These are phyloP conservation scores for Tonatia bakeri DNA, from an alignment of 2,113 vertebrate genomes.

Conservation along the genomic window DNA sequence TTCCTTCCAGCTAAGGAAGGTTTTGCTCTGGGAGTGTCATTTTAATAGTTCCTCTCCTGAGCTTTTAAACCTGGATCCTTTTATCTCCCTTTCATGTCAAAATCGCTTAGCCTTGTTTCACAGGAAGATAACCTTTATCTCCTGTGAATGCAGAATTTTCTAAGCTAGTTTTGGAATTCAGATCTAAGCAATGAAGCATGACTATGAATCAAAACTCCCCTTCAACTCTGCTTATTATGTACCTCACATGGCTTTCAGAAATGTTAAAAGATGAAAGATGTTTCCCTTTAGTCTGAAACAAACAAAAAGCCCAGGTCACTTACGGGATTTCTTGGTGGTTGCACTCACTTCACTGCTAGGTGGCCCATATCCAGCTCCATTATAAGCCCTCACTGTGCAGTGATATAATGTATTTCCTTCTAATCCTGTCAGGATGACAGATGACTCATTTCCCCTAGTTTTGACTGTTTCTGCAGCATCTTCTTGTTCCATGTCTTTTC, in stretches of 20 bases:
- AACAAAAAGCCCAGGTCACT: conserved; percentile 70
- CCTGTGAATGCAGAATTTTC: conserved; percentile 55
- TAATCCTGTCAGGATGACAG: conserved; percentile 87
- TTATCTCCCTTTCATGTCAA: conserved; percentile 65
- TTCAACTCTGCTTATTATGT: conserved; percentile 18
- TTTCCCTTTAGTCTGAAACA: conserved; percentile 29
- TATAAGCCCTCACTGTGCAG: conserved; percentile 92
- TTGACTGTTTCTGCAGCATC: conserved; percentile 87
- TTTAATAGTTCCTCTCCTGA: conserved; percentile 63
- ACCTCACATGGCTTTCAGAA: not conserved
- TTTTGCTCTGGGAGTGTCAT: conserved; percentile 41
- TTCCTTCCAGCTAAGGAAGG: conserved; percentile 4
- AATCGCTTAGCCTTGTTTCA: conserved; percentile 66
- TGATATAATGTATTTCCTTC: conserved; percentile 92
- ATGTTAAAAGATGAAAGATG: not conserved
- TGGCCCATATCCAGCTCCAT: conserved; percentile 94
- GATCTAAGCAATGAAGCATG: conserved; percentile 46
- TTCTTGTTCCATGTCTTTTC: conserved; percentile 92
- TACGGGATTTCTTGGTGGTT: conserved; percentile 92
- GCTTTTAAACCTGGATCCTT: conserved; percentile 56
- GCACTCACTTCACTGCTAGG: conserved; percentile 83
- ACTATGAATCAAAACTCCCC: conserved; percentile 24
- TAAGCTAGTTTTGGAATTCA: conserved; percentile 61
- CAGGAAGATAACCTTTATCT: conserved; percentile 64
- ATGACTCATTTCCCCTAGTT: conserved; percentile 91